These are phyloP conservation scores for Diarsia dahlii DNA, from an alignment of 2,888 invertebrate genomes.

Conservation along the genomic window DNA sequence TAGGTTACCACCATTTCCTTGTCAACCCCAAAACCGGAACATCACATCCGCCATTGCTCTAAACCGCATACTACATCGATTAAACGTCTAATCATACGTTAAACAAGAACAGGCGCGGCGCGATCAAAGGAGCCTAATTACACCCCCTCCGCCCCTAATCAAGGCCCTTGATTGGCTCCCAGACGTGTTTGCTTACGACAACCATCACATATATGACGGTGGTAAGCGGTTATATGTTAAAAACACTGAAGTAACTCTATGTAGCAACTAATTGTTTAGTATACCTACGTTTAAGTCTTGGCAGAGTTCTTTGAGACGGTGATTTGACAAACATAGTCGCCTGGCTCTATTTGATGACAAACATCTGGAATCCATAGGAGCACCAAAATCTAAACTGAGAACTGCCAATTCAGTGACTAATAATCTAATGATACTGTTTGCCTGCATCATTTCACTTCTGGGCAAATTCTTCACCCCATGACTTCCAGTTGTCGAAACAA, in stretches of 20 bases:
- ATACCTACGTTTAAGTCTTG: not conserved
- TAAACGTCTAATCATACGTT: constrained; percentile 76
- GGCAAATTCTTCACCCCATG: too few species aligned
- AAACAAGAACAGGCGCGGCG: constrained; percentile 83
- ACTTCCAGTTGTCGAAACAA: too few species aligned
- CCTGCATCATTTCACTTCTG: too few species aligned
- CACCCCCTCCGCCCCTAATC: constrained; percentile 79
- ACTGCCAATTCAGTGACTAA: not conserved
- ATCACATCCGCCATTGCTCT: constrained; percentile 26
- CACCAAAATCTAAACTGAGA: not conserved
- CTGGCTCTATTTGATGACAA: not conserved
- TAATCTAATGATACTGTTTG: not conserved
- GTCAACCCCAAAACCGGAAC: constrained; percentile 10
- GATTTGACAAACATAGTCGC: not conserved
- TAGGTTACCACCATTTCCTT: not conserved
- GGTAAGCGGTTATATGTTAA: constrained; percentile 13
- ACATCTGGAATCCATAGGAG: not conserved
- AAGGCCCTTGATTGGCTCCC: constrained; percentile 83
- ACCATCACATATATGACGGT: constrained; percentile 51
- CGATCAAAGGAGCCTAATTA: constrained; percentile 89
- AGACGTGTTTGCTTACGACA: constrained; percentile 81
- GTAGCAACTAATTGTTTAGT: not conserved
- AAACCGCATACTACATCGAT: constrained; percentile 65
- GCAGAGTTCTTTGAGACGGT: not conserved
- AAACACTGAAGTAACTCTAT: not conserved